These are phyloP conservation scores for Pteronura brasiliensis DNA, from an alignment of 2,113 vertebrate species.

Conservation along the genomic window DNA sequence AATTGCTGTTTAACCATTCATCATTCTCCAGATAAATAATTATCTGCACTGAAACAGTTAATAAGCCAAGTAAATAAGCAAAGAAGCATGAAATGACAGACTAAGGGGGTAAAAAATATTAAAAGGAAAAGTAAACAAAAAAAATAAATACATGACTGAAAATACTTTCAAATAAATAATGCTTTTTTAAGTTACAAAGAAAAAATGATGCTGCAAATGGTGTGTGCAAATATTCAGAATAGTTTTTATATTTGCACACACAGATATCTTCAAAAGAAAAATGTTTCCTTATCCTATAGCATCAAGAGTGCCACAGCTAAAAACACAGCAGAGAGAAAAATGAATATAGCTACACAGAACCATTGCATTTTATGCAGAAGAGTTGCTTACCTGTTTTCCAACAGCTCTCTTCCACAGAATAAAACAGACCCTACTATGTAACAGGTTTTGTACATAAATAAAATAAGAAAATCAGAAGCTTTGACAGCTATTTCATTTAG, in stretches of 20 bases:
- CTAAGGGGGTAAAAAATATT: constrained; percentile 71
- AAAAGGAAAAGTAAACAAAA: constrained; percentile 71
- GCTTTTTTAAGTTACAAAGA: constrained; percentile 71
- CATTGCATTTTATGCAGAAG: constrained; percentile 44
- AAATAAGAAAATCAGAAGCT: constrained; percentile 5
- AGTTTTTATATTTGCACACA: constrained; percentile 81
- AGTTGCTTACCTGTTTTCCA: constrained; percentile 83
- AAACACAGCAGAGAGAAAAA: constrained; percentile 80
- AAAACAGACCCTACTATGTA: constrained; percentile 68
- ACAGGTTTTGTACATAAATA: constrained; percentile 37
- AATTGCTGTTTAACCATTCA: constrained; percentile 75
- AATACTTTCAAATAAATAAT: constrained; percentile 78
- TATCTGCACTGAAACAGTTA: constrained; percentile 83
- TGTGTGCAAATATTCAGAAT: constrained; percentile 83
- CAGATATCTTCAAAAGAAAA: constrained; percentile 51
- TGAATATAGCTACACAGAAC: constrained; percentile 62
- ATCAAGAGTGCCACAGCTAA: constrained; percentile 88
- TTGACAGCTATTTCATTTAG: background rate
- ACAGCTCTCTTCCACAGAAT: constrained; percentile 81
- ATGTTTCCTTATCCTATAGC: constrained; percentile 90
- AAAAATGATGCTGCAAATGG: constrained; percentile 78
- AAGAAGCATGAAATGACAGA: constrained; percentile 83
- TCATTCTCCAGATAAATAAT: constrained; percentile 77
- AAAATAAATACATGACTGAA: constrained; percentile 71
- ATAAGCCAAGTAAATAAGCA: constrained; percentile 77